Evolutionary conservation across 2,888 invertebrate species (phyloP), one percentile per base, ranked within the genome.

Genomic region (Thymelicus sylvestris): DNA sequence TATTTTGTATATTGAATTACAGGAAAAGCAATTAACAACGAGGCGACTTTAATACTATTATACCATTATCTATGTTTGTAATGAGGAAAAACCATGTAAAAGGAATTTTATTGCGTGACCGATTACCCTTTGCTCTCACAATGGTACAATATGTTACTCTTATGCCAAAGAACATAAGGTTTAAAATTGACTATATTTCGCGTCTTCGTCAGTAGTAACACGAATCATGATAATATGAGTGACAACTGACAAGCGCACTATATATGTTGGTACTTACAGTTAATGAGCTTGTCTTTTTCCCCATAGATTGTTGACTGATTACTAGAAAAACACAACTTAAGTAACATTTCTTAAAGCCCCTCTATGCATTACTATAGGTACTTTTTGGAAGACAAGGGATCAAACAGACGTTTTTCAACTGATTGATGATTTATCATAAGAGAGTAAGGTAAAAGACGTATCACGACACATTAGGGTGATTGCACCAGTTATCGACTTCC

Each of bases 51-150:
- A 19, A 19, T 19, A 24, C 50, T n/a, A 67, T 48, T 52, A 61
- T 61, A 67, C 55, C 41, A 63, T 57, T 61, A 68, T 63, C 12
- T 63, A 47, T 38, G n/a, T 68, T 38, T 47, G 63, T 63, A 63
- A 68, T 62, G 63, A 68, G 68, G 68, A 68, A 63, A 55, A 68
- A 63, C 47, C 31, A 52, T 68, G 24, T 63, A 63, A 62, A 63
- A 68, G 61, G 63, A 68, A 68, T 68, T 63, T 68, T 63, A 68
- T 68, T 47, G 68, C 68, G 57, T 68, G 68, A 63, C 68, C 68
- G 55, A 39, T 64, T 68, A 47, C 55, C 31, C 41, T 68, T 63
- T 57, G 64, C 8, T 52, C 24, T 61, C 52, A 57, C 38, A n/a
- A 50, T 15, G 62, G 13, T 62, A 6, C 2, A 15, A 44, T 8